These are phyloP conservation scores for Microctonus hyperodae DNA, from an alignment of 2,888 invertebrate species.

Conservation along the genomic window DNA sequence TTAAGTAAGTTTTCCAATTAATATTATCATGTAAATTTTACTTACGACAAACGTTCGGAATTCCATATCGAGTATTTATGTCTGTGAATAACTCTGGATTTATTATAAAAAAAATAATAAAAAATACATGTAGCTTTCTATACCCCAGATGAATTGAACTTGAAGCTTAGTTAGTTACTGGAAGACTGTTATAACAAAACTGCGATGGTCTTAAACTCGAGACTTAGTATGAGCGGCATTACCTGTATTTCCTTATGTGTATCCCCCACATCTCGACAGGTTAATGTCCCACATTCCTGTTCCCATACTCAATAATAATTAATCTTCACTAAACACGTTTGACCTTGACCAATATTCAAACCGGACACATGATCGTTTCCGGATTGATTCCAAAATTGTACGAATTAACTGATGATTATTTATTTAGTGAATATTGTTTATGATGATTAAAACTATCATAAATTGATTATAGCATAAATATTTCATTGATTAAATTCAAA, in stretches of 20 bases:
- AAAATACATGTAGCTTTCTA: conserved; percentile 19
- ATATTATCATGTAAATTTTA: conserved; percentile 20
- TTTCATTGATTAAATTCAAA: too few species aligned
- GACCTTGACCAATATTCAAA: conserved; percentile 49
- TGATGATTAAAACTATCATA: too few species aligned
- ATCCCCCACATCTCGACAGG: conserved; percentile 29
- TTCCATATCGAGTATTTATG: conserved; percentile 45
- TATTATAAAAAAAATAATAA: conserved; percentile 16
- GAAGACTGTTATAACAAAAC: conserved; percentile 58
- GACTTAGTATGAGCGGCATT: conserved; percentile 40
- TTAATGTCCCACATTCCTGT: conserved; percentile 45
- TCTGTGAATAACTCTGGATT: background rate
- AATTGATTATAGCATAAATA: too few species aligned
- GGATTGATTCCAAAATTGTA: too few species aligned
- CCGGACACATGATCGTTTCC: conserved; percentile 33
- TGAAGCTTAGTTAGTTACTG: conserved; percentile 43
- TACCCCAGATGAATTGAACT: conserved; percentile 25
- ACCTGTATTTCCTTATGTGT: conserved; percentile 25
- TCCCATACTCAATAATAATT: conserved; percentile 13
- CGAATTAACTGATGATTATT: background rate
- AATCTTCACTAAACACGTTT: conserved; percentile 20
- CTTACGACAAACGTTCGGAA: conserved; percentile 55
- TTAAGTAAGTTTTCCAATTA: too few species aligned
- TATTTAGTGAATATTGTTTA: background rate
- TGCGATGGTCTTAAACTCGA: conserved; percentile 53